Percentiles rank a stretch among this genome's conserved stretches.
Conservation (phyloP, 1,140 invertebrate species). For the Anastrepha obliqua region DNA sequence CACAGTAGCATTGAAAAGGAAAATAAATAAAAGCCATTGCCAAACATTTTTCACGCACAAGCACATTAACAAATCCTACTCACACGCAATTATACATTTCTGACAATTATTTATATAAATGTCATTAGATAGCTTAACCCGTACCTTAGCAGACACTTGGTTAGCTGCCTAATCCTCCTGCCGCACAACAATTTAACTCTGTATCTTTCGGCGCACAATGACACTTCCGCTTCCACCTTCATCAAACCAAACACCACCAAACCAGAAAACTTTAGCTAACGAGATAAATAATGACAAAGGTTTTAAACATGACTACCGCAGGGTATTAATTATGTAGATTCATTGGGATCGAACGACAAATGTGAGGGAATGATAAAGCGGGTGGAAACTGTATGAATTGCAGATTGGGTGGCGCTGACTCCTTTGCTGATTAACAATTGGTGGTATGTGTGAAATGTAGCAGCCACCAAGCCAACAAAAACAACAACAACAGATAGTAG, state of each 20-base stretch:
- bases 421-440: neutral
- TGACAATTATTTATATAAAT: conserved; percentile 37
- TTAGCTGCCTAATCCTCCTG: neutral
- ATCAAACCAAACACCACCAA: neutral
- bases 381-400: neutral
- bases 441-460: conserved; percentile 26
- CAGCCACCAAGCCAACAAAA: neutral
- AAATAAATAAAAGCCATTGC: conserved; percentile 22
- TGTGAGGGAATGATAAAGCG: conserved; percentile 9
- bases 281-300: conserved; percentile 55
- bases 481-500: neutral
- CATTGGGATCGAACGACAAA: neutral
- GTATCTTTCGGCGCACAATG: neutral
- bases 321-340: conserved; percentile 50
- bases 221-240: neutral
- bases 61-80: neutral
- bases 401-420: neutral
- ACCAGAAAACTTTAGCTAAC: conserved; percentile 47
- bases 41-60: conserved; percentile 6
- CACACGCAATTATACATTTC: neutral
- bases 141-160: conserved; percentile 24
- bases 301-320: conserved; percentile 50
- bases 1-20: neutral
- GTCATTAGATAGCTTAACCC: conserved; percentile 36
- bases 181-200: conserved; percentile 15